Base-by-base conservation (phyloP, 2,888 invertebrate species). In the Oscheius myriophilus region DNA sequence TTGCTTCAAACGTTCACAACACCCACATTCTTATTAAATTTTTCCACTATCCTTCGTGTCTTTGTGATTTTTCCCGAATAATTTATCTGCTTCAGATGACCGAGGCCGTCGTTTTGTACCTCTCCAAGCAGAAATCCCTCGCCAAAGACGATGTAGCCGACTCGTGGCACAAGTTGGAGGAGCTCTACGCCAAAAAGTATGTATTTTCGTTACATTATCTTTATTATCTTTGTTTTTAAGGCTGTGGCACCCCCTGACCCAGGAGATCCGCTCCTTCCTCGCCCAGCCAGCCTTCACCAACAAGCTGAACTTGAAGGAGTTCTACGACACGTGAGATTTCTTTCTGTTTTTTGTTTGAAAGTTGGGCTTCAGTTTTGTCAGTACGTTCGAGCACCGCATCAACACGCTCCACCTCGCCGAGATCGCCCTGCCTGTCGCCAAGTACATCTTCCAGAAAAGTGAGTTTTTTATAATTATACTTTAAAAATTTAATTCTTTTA, bases 361-460 rank as follows among this genome's bases (percentile, higher is more conserved):
- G 3, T 21, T 1, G 3, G 33, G 9, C 25, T 65, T 55, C 84
- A 93, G 93, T 87, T 96, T 97, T 86, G 90, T 98, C 67, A 91
- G 92, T 59, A 93, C 93, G 51, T 95, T 97, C 89, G 96, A 97
- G 89, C 95, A 92, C 89, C 94, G 95, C 94, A 95, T 96, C 76
- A 97, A 96, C 88, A 93, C 95, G 0, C 89, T 96, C 57, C 93
- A 95, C 0, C 88, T 96, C 75, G 92, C 95, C 43, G 95, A 97
- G 89, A 94, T 97, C 67, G 79, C 85, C 61, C 81, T 88, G 12
- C 84, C 83, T 95, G 70, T 86, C 82, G 76, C 85, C 81, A 39
- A 80, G 69, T 75, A 85, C 86, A 69, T 82, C 80, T 75, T 67
- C 58, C 45, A 52, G 1, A 76, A 58, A 41, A 70, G 76, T 74